phyloP scores from a whole-genome alignment of 2,797 vertebrate genomes.

The Hippopotamyrus pictus region DNA sequence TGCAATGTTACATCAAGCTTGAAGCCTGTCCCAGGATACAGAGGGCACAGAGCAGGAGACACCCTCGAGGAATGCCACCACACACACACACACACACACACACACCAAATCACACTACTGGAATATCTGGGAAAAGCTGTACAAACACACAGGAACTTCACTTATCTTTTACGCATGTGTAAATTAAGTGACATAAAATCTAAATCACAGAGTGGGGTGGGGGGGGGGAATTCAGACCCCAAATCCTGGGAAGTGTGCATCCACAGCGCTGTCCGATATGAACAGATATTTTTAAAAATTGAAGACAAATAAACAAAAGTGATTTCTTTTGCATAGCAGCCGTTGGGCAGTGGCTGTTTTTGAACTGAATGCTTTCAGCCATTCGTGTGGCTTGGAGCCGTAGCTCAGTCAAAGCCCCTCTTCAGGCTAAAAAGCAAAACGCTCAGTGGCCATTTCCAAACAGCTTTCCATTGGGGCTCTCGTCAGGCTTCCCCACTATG shows the following conservation, averaged over 20 bases:
- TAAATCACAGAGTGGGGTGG: not conserved
- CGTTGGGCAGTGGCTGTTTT: not conserved
- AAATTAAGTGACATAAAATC: not conserved
- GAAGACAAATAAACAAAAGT: not conserved
- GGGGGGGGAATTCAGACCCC: not conserved
- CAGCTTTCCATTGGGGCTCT: not conserved
- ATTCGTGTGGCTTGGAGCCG: not conserved
- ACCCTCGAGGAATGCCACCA: not conserved
- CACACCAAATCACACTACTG: not conserved
- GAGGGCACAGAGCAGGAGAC: not conserved
- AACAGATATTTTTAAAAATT: not conserved
- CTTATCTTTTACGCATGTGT: not conserved
- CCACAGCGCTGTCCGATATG: not conserved
- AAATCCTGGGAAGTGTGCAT: not conserved
- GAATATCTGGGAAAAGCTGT: not conserved
- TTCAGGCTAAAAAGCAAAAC: not conserved
- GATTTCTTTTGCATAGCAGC: not conserved
- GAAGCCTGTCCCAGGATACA: not conserved
- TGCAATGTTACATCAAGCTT: not conserved
- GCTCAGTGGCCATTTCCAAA: not conserved
- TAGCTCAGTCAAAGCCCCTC: not conserved
- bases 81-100: not conserved
- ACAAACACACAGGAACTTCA: not conserved
- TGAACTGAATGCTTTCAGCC: not conserved
- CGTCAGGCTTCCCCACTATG: slow-evolving; percentile 39